These are phyloP conservation scores for Rhipidura dahli DNA, from an alignment of 2,113 vertebrate species.

Conservation along the genomic window DNA sequence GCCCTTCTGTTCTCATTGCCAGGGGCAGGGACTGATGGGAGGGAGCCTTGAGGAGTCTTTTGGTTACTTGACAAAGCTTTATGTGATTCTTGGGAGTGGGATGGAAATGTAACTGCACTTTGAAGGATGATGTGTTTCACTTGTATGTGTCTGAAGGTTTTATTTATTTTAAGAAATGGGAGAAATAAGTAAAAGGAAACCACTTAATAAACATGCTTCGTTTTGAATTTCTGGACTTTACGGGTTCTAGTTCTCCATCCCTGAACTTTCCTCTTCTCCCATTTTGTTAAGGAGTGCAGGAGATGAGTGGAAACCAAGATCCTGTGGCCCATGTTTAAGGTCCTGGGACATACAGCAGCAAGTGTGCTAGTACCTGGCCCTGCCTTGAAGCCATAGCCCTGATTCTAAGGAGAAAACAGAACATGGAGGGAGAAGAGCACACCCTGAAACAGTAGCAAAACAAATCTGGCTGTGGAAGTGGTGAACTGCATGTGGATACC, in stretches of 20 bases:
- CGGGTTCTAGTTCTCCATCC: not conserved
- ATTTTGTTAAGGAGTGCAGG: not conserved
- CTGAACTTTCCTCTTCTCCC: not conserved
- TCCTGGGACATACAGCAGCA: not conserved
- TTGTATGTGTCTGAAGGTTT: conserved; percentile 55
- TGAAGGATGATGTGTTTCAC: conserved; percentile 42
- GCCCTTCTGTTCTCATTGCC: not conserved
- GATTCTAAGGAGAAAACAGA: not conserved
- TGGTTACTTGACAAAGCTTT: conserved; percentile 58
- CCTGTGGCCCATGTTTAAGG: not conserved
- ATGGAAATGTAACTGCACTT: conserved; percentile 54
- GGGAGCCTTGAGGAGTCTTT: not conserved
- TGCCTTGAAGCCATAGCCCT: not conserved
- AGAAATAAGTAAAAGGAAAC: conserved; percentile 53
- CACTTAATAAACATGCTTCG: conserved; percentile 44
- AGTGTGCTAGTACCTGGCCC: not conserved
- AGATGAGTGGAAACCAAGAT: not conserved
- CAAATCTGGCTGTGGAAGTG: not conserved
- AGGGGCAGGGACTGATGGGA: not conserved
- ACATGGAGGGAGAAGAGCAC: accelerated
- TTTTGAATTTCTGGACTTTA: conserved; percentile 9
- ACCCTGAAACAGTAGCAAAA: not conserved
- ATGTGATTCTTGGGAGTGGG: conserved; percentile 40
- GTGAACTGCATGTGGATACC: accelerated
- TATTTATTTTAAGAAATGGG: conserved; percentile 67